These are phyloP conservation scores for Chroicocephalus ridibundus DNA, from an alignment of 2,113 vertebrate genomes.

Conservation along the genomic window DNA sequence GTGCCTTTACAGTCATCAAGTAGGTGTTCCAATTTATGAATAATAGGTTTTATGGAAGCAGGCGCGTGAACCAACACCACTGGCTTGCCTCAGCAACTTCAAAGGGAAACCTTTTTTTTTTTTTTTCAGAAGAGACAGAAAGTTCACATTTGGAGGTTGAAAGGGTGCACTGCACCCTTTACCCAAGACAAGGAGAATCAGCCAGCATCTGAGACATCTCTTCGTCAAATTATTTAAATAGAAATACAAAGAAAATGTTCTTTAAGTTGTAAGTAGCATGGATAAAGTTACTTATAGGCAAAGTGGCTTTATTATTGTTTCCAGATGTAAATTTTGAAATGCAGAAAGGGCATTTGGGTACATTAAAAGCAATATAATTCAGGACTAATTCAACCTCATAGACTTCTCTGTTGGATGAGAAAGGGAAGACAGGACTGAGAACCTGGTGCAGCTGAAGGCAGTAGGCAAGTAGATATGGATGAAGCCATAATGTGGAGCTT, in stretches of 20 bases:
- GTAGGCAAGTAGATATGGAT: neutral
- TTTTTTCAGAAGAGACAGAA: neutral
- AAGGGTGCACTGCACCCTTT: neutral
- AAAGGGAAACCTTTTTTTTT: neutral
- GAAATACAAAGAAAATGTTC: conserved; percentile 19
- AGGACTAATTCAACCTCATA: neutral
- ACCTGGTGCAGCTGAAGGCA: neutral
- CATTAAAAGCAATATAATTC: conserved; percentile 1
- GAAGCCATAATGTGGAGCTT: neutral
- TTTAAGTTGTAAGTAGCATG: conserved; percentile 28
- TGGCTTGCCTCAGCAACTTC: neutral
- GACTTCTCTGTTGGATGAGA: neutral
- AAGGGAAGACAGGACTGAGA: neutral
- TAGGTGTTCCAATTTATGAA: conserved; percentile 3
- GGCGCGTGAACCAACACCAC: neutral
- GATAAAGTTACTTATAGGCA: conserved; percentile 32
- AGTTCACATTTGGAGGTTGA: neutral
- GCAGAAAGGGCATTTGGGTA: neutral
- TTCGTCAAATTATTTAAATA: conserved; percentile 13
- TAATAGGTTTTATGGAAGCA: neutral
- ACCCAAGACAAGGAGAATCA: neutral
- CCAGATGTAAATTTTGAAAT: conserved; percentile 40
- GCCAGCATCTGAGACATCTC: neutral
- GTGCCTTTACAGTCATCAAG: neutral
- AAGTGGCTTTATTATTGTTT: conserved; percentile 47